Percentiles rank a stretch among this genome's conserved stretches.
These are phyloP conservation scores for Sciaenops ocellatus DNA, from an alignment of 2,797 vertebrate species.

Conservation along the genomic window DNA sequence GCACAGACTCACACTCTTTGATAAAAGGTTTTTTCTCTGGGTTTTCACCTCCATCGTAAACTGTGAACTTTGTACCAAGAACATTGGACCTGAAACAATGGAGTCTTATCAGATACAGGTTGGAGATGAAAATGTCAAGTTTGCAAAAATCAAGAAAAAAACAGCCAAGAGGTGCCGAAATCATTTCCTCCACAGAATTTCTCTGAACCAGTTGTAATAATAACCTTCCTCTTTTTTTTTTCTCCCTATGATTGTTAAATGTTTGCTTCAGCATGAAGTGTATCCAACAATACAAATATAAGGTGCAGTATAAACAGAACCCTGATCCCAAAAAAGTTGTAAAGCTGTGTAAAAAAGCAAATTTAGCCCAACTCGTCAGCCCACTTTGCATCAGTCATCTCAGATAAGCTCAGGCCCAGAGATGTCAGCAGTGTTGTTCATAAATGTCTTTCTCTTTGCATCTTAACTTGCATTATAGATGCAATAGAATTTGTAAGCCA, in stretches of 20 bases:
- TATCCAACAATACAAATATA: not conserved
- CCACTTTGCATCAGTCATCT: no score
- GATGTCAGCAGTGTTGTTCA: no score
- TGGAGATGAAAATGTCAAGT: not conserved
- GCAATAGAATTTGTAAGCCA: no score
- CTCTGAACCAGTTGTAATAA: no score
- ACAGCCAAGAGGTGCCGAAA: not conserved
- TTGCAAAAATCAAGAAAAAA: not conserved
- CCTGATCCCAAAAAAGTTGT: no score
- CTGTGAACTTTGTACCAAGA: constrained; percentile 92
- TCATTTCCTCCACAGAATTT: not conserved
- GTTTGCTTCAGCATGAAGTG: not conserved
- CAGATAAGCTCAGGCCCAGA: no score
- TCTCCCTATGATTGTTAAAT: not conserved
- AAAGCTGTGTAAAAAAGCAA: no score
- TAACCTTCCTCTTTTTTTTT: no score
- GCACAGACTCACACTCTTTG: constrained; percentile 84
- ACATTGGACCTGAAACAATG: constrained; percentile 88
- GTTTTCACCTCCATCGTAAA: constrained; percentile 90
- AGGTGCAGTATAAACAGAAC: not conserved
- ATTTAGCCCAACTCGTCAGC: no score
- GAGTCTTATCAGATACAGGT: not conserved
- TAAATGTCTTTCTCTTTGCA: no score
- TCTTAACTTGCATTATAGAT: no score
- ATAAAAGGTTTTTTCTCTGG: constrained; percentile 88